Evolutionary conservation across 2,113 vertebrate genomes (phyloP), one percentile per base, ranked within the genome.

Genomic region (Pelvicachromis taeniatus): DNA sequence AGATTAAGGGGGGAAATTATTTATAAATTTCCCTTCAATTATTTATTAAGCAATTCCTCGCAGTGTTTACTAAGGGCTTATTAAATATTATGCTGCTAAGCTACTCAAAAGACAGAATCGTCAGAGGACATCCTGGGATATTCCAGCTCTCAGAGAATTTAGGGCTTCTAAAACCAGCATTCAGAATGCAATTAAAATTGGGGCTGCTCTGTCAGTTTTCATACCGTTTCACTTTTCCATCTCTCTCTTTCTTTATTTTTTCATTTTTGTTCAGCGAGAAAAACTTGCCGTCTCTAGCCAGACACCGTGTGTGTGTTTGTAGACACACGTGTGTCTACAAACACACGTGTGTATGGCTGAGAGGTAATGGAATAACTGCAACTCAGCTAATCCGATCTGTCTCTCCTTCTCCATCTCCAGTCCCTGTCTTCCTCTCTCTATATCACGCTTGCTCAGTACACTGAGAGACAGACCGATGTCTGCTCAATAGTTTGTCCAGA

Each of bases 11-110:
- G 85, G 88, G 78, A 94, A 94, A 94, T 95, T 93, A 95, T 94
- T 95, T 93, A 96, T 95, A 95, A 90, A 95, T 94, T 96, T 93
- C 85, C 50, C 85, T 93, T 96, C 93, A 96, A 96, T 96, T 95
- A 96, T 96, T 96, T 95, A 95, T 94, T 75, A 86, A 95, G 93
- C 92, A 93, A 92, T 95, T 95, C 93, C 93, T 95, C 82, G 9
- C 90, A 88, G 90, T 95, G 93, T 95, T 96, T 96, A 96, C 92
- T 91, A 92, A 21, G 85, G 93, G 95, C 93, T 96, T 95, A 96
- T 96, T 95, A 95, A 95, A 95, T 95, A 96, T 94, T 90, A 92
- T 87, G 86, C 91, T 80, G 88, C 92, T 90, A 95, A 95, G 93
- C 92, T 88, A 86, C 91, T 94, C 84, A 92, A 90, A 93, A 92